phyloP scores from a whole-genome alignment of 2,797 vertebrate genomes.

The Nannoperca obscura region DNA sequence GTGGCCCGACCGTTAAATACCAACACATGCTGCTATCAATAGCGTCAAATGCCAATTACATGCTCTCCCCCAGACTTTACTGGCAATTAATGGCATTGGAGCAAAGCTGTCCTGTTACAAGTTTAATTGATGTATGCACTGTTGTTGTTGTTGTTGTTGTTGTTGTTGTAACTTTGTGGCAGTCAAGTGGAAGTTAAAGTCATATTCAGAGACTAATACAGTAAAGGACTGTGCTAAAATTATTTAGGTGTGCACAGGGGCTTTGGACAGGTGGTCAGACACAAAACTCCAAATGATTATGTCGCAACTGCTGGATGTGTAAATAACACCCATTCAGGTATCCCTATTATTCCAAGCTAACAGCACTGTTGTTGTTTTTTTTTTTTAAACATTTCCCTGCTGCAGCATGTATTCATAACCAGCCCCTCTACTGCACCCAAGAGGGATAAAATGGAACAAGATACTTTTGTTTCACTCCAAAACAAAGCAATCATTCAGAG shows the following conservation, averaged over 20 bases:
- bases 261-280: neutral
- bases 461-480: slow-evolving; percentile 63
- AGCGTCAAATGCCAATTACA: slow-evolving; percentile 80
- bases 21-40: slow-evolving; percentile 79
- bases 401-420: slow-evolving; percentile 9
- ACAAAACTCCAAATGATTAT: neutral
- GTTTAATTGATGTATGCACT: slow-evolving; percentile 54
- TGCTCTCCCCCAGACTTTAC: slow-evolving; percentile 69
- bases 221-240: neutral
- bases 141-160: neutral
- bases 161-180: slow-evolving; percentile 34
- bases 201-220: slow-evolving; percentile 2
- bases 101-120: slow-evolving; percentile 55
- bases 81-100: slow-evolving; percentile 71
- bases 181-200: slow-evolving; percentile 14
- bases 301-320: neutral
- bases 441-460: slow-evolving; percentile 39
- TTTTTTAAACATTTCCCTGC: neutral
- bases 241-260: neutral
- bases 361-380: slow-evolving; percentile 10
- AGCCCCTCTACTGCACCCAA: slow-evolving; percentile 26
- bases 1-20: slow-evolving; percentile 74
- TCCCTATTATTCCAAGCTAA: slow-evolving; percentile 21
- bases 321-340: neutral
- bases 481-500: slow-evolving; percentile 73